phyloP scores from a whole-genome alignment of 1,140 invertebrate species.

The Drosophila mauritiana region DNA sequence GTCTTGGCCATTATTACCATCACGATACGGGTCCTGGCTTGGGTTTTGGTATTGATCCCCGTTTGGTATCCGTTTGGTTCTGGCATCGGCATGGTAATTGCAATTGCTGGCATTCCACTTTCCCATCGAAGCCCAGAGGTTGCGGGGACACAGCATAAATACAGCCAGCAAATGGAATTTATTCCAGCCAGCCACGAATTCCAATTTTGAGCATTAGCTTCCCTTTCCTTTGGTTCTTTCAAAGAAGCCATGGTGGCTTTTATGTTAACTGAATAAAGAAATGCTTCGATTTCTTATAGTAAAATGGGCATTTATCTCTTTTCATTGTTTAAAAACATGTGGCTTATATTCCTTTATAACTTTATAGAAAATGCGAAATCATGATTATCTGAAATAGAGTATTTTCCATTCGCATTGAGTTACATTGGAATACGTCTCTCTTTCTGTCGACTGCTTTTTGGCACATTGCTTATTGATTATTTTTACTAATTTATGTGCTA shows the following conservation, averaged over 20 bases:
- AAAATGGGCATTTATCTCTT: not conserved
- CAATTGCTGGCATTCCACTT: slow-evolving; percentile 51
- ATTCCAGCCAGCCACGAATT: slow-evolving; percentile 50
- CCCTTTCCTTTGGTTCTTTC: not conserved
- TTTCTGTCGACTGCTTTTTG: slow-evolving; percentile 60
- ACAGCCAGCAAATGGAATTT: slow-evolving; percentile 74
- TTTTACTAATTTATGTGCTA: slow-evolving; percentile 80
- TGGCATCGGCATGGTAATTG: slow-evolving; percentile 50
- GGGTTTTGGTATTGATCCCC: slow-evolving; percentile 4
- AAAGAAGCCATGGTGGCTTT: no score
- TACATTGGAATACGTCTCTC: not conserved
- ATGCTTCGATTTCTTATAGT: not conserved
- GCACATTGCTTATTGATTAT: slow-evolving; percentile 80
- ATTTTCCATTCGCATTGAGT: not conserved
- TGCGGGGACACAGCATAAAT: slow-evolving; percentile 38
- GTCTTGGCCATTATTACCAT: slow-evolving; percentile 23
- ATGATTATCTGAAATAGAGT: slow-evolving; percentile 4
- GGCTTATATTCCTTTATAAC: no score
- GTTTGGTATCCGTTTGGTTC: slow-evolving; percentile 1
- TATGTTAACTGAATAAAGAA: not conserved
- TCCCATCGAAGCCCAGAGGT: slow-evolving; percentile 10
- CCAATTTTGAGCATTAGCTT: slow-evolving; percentile 53
- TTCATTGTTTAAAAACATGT: no score
- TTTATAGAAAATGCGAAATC: no score
- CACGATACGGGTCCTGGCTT: not conserved